A percentile compares a stretch with the other conserved stretches of the same genome.
phyloP scores from a whole-genome alignment of 2,888 invertebrate genomes.

The Acleris sparsana region DNA sequence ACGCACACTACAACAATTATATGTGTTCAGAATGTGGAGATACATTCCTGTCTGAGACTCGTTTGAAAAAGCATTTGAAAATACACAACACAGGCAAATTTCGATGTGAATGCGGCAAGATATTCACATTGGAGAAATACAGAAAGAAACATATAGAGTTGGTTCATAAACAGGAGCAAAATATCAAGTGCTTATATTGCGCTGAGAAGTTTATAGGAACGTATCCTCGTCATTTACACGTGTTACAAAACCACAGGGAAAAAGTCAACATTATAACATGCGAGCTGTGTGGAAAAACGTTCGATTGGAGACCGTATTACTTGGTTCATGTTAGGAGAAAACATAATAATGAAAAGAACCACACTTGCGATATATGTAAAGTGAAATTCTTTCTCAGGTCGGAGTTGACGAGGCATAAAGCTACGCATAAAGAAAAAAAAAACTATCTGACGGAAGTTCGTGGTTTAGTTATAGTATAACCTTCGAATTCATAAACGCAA shows the following conservation, averaged over 20 bases:
- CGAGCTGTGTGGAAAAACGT: constrained; percentile 65
- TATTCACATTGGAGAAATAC: constrained; percentile 63
- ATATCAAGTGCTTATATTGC: constrained; percentile 59
- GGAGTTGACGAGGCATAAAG: constrained; percentile 47
- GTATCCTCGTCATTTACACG: constrained; percentile 52
- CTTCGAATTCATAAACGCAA: no score
- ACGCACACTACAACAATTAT: constrained; percentile 63
- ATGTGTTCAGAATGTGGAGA: constrained; percentile 66
- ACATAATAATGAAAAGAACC: constrained; percentile 59
- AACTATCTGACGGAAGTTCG: constrained; percentile 31
- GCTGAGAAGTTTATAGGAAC: constrained; percentile 48
- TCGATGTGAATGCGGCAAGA: constrained; percentile 73
- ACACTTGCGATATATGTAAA: constrained; percentile 48
- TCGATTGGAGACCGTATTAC: constrained; percentile 70
- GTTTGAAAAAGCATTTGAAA: constrained; percentile 63
- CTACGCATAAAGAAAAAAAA: constrained; percentile 42
- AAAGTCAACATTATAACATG: constrained; percentile 54
- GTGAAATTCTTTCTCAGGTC: constrained; percentile 45
- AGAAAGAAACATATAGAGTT: constrained; percentile 54
- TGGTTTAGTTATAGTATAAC: no score
- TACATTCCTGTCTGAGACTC: constrained; percentile 49
- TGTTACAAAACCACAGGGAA: constrained; percentile 52
- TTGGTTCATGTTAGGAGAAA: constrained; percentile 62
- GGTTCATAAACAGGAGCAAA: constrained; percentile 49
- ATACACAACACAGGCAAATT: constrained; percentile 69